phyloP scores from a whole-genome alignment of 2,113 vertebrate genomes.

The Rhea americana region DNA sequence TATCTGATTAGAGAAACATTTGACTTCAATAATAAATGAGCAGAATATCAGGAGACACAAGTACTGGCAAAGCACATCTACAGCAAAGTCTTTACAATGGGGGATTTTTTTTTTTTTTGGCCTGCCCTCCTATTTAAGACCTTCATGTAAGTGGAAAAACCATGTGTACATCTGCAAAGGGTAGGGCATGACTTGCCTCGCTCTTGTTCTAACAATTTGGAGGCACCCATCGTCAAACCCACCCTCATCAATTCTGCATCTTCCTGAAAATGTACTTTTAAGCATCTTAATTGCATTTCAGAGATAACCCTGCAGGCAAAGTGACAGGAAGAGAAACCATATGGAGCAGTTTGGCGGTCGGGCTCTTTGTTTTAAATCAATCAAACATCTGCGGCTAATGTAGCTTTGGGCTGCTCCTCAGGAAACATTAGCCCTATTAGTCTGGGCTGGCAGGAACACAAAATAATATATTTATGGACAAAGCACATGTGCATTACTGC shows the following conservation, averaged over 20 bases:
- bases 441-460: constrained; percentile 88
- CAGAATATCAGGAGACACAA: constrained; percentile 32
- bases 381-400: constrained; percentile 94
- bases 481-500: constrained; percentile 73
- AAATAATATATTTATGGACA: constrained; percentile 87
- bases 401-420: constrained; percentile 94
- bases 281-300: constrained; percentile 98
- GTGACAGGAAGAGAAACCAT: constrained; percentile 93
- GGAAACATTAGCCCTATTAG: constrained; percentile 99
- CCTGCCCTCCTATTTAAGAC: constrained; percentile 26
- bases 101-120: constrained; percentile 29
- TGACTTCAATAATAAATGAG: constrained; percentile 69
- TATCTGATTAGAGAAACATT: constrained; percentile 55
- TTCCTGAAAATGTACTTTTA: constrained; percentile 99
- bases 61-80: constrained; percentile 3
- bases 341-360: constrained; percentile 83
- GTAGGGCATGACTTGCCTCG: constrained; percentile 62
- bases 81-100: not conserved
- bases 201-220: constrained; percentile 66
- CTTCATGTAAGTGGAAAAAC: constrained; percentile 1
- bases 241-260: constrained; percentile 89
- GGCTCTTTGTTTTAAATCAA: constrained; percentile 96
- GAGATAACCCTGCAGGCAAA: constrained; percentile 92
- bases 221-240: constrained; percentile 76
- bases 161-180: not conserved